Conservation (phyloP, 2,113 vertebrate species). For the Sprattus sprattus region DNA sequence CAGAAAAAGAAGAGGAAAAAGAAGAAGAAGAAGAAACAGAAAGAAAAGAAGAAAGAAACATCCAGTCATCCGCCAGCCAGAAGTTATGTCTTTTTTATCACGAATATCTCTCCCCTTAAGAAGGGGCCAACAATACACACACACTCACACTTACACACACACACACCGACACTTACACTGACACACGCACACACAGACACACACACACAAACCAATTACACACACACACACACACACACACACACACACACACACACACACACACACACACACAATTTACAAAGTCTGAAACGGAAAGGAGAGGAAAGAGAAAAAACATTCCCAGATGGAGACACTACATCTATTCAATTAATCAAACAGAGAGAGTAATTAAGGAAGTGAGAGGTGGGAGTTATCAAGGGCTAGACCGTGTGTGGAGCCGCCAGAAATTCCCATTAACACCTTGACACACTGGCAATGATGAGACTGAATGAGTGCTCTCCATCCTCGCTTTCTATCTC, state of each 20-base stretch:
- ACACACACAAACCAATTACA: not conserved
- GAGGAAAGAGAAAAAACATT: not conserved
- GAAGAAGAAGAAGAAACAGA: constrained; percentile 28
- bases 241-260: not conserved
- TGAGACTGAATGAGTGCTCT: not conserved
- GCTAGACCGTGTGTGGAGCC: not conserved
- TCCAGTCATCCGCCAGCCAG: constrained; percentile 2
- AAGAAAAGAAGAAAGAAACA: constrained; percentile 19
- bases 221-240: not conserved
- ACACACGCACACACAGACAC: not conserved
- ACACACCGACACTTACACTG: not conserved
- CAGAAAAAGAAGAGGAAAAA: constrained; percentile 53
- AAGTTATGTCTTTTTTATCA: constrained; percentile 9
- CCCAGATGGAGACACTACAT: constrained; percentile 10
- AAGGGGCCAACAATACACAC: not conserved
- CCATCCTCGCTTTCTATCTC: not conserved
- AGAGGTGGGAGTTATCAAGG: not conserved
- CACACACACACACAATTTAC: not conserved
- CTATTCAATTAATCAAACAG: not conserved
- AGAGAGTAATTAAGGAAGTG: not conserved
- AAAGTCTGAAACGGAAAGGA: not conserved
- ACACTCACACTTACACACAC: not conserved
- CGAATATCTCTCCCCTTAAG: not conserved
- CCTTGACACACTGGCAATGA: constrained; percentile 6
- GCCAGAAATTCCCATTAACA: not conserved